Conservation (phyloP, 2,888 invertebrate species). For the Steromphala cineraria region DNA sequence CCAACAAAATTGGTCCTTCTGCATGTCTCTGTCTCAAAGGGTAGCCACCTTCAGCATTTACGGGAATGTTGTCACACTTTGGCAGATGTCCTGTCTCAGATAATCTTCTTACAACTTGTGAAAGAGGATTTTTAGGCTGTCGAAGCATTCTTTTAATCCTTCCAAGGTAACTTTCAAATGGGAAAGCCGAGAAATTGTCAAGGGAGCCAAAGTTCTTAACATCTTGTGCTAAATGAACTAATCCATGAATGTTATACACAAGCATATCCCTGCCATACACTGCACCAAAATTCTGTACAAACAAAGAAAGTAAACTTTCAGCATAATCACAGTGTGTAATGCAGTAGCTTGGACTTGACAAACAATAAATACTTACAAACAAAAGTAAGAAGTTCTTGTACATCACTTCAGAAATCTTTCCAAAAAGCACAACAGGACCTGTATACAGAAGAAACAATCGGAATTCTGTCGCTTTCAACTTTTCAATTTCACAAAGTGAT, state of each 20-base stretch:
- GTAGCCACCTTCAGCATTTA: too few relatives aligned
- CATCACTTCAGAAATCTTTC: conserved; percentile 27
- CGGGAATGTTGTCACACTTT: too few relatives aligned
- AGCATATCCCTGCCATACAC: conserved; percentile 33
- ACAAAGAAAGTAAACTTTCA: conserved; percentile 33
- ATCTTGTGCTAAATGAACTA: conserved; percentile 15
- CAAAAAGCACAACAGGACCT: conserved; percentile 45
- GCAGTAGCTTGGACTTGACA: conserved; percentile 30
- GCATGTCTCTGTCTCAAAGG: too few relatives aligned
- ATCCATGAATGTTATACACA: conserved; percentile 10
- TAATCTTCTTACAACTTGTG: too few relatives aligned
- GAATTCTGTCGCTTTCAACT: conserved; percentile 63
- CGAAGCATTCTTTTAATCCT: too few relatives aligned
- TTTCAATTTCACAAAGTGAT: conserved; percentile 41
- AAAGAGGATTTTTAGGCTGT: too few relatives aligned
- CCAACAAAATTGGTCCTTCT: too few relatives aligned
- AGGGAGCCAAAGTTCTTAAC: background rate
- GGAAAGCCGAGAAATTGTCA: too few relatives aligned
- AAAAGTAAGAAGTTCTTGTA: conserved; percentile 51
- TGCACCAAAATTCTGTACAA: conserved; percentile 35
- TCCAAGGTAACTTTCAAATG: too few relatives aligned
- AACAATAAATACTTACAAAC: conserved; percentile 44
- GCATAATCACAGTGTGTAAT: conserved; percentile 30
- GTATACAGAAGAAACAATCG: conserved; percentile 60
- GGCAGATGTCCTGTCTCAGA: too few relatives aligned